Evolutionary conservation across 2,797 vertebrate species (phyloP).

Genomic region (Notolabrus celidotus): DNA sequence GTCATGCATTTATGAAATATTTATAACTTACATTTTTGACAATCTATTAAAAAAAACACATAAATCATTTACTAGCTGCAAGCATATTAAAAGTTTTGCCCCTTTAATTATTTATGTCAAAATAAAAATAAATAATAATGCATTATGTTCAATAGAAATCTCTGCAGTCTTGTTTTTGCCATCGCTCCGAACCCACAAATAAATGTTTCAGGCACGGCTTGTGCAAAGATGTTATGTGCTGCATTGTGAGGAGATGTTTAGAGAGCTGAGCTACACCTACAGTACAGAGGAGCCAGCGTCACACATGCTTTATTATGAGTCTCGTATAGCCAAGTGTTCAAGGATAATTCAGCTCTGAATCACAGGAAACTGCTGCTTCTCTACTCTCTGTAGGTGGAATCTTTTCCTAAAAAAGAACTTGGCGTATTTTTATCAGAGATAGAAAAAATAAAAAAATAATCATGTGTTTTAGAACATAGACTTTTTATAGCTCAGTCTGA

Average conservation of each 20-base stretch:
- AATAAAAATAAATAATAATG: too few species aligned
- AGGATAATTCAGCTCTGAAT: constrained; percentile 19
- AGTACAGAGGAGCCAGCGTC: not conserved
- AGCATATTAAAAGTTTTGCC: too few species aligned
- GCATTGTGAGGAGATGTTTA: not conserved
- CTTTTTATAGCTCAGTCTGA: not conserved
- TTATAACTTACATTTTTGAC: too few species aligned
- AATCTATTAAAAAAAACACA: too few species aligned
- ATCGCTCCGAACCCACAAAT: not conserved
- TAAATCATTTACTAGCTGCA: too few species aligned
- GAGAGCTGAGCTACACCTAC: not conserved
- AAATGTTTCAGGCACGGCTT: not conserved
- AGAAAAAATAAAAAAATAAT: not conserved
- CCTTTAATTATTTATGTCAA: too few species aligned
- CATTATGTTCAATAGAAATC: too few species aligned
- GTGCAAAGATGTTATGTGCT: not conserved
- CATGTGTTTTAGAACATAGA: not conserved
- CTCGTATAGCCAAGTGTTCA: not conserved
- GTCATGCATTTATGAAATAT: too few species aligned
- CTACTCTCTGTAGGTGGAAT: constrained; percentile 21
- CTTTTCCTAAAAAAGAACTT: not conserved
- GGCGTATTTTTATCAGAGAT: constrained; percentile 7
- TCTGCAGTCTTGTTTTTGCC: not conserved
- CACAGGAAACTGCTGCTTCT: constrained; percentile 3
- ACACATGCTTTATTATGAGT: constrained; percentile 10